Percentiles rank a stretch among this genome's conserved stretches.
Conservation (phyloP, 1,140 invertebrate genomes). For the Acromyrmex echinatior region DNA sequence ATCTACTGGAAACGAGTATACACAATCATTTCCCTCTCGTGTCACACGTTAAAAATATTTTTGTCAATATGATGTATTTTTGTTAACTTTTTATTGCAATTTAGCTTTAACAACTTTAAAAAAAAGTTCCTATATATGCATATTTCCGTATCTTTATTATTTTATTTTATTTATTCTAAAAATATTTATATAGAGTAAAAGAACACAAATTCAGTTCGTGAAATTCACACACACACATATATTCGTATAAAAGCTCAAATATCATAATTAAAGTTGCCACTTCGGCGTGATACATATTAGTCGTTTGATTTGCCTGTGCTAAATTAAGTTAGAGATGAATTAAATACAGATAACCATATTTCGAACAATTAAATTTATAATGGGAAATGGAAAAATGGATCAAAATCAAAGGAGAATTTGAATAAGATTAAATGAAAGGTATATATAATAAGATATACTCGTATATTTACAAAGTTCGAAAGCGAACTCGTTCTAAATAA, state of each 20-base stretch:
- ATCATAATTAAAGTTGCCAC: background rate
- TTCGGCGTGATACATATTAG: background rate
- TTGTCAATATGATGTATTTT: background rate
- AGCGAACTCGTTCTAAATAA: background rate
- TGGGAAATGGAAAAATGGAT: background rate
- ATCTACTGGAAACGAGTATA: constrained; percentile 33
- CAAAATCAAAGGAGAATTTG: background rate
- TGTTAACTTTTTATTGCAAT: background rate
- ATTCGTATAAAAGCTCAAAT: too few species aligned
- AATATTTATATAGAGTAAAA: background rate
- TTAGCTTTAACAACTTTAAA: background rate
- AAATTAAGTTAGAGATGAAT: background rate
- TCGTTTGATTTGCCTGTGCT: background rate
- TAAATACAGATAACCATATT: background rate
- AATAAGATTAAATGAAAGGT: background rate
- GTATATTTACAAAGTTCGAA: background rate
- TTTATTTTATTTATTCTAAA: background rate
- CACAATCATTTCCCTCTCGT: background rate
- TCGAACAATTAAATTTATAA: background rate
- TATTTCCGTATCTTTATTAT: background rate
- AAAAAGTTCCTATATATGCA: background rate
- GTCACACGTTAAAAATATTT: constrained; percentile 26
- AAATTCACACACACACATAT: background rate
- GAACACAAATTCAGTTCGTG: background rate
- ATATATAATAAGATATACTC: background rate